phyloP scores from a whole-genome alignment of 2,888 invertebrate species.

The Eurois occulta region DNA sequence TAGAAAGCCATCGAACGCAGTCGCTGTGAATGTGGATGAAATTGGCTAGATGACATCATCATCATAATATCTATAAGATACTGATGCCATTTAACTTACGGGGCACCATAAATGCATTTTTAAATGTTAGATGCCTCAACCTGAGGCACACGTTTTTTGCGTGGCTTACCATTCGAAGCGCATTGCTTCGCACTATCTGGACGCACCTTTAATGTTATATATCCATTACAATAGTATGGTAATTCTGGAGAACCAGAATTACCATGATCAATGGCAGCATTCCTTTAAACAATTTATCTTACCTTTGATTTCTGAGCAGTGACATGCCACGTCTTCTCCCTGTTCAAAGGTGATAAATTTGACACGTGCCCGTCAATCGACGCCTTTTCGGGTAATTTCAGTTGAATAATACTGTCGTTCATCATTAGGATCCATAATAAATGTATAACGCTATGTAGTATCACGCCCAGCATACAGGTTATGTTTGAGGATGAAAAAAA shows the following conservation, averaged over 20 bases:
- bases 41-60: no score
- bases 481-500: neutral
- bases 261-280: conserved; percentile 37
- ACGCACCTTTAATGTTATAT: neutral
- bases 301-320: conserved; percentile 55
- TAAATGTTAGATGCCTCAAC: neutral
- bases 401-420: conserved; percentile 73
- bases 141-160: neutral
- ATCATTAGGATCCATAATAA: conserved; percentile 67
- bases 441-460: conserved; percentile 48
- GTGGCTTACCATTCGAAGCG: neutral
- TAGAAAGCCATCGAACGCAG: neutral
- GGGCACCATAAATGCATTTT: neutral
- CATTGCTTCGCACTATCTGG: neutral
- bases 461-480: conserved; percentile 10
- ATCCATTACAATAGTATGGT: no score
- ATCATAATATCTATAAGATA: neutral
- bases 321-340: conserved; percentile 42
- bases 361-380: conserved; percentile 72
- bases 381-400: conserved; percentile 70
- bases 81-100: neutral
- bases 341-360: conserved; percentile 72
- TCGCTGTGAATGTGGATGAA: no score
- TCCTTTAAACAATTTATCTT: conserved; percentile 55
- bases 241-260: conserved; percentile 6